A percentile compares a stretch with the other conserved stretches of the same genome.
Conservation (phyloP, 2,113 vertebrate species). For the Lepus europaeus region DNA sequence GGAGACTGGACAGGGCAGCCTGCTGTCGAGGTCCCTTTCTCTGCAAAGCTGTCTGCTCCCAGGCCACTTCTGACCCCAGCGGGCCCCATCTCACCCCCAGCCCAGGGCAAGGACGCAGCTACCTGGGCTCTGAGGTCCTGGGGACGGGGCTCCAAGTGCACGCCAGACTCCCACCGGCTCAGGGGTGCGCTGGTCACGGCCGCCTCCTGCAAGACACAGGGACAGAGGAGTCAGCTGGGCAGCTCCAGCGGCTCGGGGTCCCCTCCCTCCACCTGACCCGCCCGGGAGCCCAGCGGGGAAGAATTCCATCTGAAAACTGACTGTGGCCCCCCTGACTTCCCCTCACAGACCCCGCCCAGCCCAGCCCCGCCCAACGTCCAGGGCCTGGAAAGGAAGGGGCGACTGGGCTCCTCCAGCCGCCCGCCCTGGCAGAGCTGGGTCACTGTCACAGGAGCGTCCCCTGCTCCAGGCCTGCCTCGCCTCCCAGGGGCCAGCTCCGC, state of each 20-base stretch:
- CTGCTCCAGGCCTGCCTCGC: neutral
- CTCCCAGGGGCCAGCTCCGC: neutral
- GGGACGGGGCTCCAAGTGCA: neutral
- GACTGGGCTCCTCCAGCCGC: rapidly evolving
- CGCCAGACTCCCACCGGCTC: rapidly evolving
- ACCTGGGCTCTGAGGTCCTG: neutral
- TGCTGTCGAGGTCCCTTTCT: neutral
- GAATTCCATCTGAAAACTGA: neutral
- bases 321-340: too few species aligned
- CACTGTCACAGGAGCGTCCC: neutral
- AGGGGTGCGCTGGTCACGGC: neutral
- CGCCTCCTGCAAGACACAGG: conserved; percentile 35
- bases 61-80: neutral
- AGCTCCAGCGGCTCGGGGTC: neutral
- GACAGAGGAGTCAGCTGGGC: neutral
- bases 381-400: neutral
- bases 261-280: neutral
- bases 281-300: rapidly evolving
- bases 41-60: neutral
- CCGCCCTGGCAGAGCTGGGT: rapidly evolving
- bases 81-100: neutral
- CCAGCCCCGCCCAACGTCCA: rapidly evolving
- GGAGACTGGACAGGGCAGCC: neutral
- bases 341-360: neutral
- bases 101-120: rapidly evolving